Base-by-base conservation (phyloP, 2,113 vertebrate species). In the Vimba vimba region DNA sequence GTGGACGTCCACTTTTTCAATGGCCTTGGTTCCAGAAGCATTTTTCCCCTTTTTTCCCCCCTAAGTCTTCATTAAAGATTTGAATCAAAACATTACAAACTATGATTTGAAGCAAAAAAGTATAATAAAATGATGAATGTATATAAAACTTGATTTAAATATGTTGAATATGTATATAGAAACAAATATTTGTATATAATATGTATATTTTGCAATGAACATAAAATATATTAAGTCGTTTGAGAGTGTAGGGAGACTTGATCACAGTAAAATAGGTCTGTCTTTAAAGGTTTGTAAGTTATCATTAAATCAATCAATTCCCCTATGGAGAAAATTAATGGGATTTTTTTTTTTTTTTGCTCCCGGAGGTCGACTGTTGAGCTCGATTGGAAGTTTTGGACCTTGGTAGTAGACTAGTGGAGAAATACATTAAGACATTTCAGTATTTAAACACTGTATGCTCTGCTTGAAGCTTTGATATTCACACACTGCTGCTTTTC, bases 401-500 rank as follows among this genome's bases (percentile, higher is more conserved):
- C 9, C 10, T 62, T 33, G 62, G 47, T 19, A 43, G 19, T 50
- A 60, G 4, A 60, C 50, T 69, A 59, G 69, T 39, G 60, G 60
- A 47, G 36, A 71, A 77, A 62, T 45, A 17, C 5, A n/a, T 6
- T 39, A 79, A 25, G 19, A 21, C 15, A 17, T 79, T 45, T 79
- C 10, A 33, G 17, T 60, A 36, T 45, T 60, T 17, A 47, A 75
- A 27, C 73, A 33, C 25, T 30, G 4, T 27, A 30, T 47, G 79
- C 12, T 80, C 66, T 73, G 15, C 52, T 55, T 64, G 19, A 36
- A 60, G 17, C 71, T 84, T 45, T 85, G 57, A 15, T 50, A 80
- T 45, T 82, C 13, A 82, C 87, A 71, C 23, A 45, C 23, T 69
- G 57, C n/a, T 69, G 57, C n/a, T 66, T 33, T 86, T 21, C 36